phyloP scores from a whole-genome alignment of 2,113 vertebrate species.

The Odontophorus gujanensis region DNA sequence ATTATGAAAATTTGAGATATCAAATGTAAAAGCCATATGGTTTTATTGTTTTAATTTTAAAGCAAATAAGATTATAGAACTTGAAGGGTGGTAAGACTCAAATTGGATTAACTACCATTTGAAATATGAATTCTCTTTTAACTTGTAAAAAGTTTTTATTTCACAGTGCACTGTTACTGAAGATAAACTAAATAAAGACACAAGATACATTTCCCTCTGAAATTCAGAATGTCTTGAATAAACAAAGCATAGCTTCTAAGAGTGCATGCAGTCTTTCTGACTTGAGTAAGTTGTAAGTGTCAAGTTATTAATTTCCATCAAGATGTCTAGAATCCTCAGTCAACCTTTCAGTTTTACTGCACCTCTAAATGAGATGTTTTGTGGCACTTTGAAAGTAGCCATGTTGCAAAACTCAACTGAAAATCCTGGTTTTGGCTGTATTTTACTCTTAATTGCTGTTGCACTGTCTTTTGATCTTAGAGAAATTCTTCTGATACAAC shows the following conservation, averaged over 20 bases:
- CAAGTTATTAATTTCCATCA: not conserved
- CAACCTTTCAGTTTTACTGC: not conserved
- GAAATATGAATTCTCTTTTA: not conserved
- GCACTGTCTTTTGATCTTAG: not conserved
- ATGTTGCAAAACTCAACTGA: not conserved
- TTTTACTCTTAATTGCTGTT: not conserved
- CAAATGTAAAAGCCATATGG: not conserved
- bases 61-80: not conserved
- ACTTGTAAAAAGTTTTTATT: not conserved
- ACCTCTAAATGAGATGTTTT: not conserved
- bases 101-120: not conserved
- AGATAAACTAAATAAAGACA: not conserved
- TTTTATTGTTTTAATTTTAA: not conserved
- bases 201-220: not conserved
- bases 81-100: not conserved
- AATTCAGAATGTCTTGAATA: not conserved
- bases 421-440: not conserved
- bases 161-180: not conserved
- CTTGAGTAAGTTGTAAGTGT: not conserved
- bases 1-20: not conserved
- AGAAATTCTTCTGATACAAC: not conserved
- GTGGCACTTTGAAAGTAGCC: not conserved
- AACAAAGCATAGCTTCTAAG: not conserved
- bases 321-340: not conserved
- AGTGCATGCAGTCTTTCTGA: not conserved